These are phyloP conservation scores for Zaprionus vittiger DNA, from an alignment of 1,140 invertebrate genomes.

Conservation along the genomic window DNA sequence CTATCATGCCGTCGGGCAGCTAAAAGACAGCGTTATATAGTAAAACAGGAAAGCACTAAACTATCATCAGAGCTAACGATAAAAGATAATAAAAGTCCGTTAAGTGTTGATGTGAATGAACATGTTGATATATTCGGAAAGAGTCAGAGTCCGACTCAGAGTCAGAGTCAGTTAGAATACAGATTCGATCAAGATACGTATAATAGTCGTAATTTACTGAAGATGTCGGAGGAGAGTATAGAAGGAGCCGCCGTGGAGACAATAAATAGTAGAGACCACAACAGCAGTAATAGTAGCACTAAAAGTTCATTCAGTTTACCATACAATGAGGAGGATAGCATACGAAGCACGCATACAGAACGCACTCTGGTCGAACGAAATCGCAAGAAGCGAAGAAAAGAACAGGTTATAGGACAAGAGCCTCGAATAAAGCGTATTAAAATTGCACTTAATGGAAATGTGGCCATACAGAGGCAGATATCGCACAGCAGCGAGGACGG, in stretches of 20 bases:
- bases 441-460: constrained; percentile 54
- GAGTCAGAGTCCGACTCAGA: neutral
- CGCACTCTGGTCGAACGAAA: constrained; percentile 38
- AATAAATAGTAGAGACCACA: neutral
- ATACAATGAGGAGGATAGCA: constrained; percentile 40
- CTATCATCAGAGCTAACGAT: neutral
- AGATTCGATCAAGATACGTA: neutral
- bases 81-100: constrained; percentile 21
- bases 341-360: constrained; percentile 11
- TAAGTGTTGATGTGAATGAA: constrained; percentile 51
- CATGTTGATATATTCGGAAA: constrained; percentile 12
- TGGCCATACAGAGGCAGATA: constrained; percentile 39
- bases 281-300: constrained; percentile 45
- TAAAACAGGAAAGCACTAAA: neutral
- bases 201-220: neutral
- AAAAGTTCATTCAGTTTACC: constrained; percentile 39
- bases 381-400: constrained; percentile 47
- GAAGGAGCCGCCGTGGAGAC: neutral
- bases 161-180: neutral
- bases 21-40: neutral
- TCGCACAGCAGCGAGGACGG: constrained; percentile 40
- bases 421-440: constrained; percentile 58
- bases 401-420: constrained; percentile 4
- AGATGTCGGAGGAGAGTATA: neutral
- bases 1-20: constrained; percentile 55